These are phyloP conservation scores for Aplochiton taeniatus DNA, from an alignment of 2,797 vertebrate genomes.

Conservation along the genomic window DNA sequence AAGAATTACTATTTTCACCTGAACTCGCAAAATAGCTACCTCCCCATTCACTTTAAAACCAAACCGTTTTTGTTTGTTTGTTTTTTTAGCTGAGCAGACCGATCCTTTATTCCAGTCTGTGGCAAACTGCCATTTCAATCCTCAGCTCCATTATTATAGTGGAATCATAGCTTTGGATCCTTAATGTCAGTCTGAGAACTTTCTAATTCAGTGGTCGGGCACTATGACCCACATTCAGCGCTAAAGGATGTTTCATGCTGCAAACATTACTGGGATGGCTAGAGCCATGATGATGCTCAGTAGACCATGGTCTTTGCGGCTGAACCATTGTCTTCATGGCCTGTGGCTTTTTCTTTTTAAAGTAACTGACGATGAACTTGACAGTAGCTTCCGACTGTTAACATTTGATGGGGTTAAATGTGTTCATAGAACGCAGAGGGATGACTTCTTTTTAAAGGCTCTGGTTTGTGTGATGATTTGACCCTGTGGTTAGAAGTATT, in stretches of 20 bases:
- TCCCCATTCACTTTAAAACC: neutral
- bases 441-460: constrained; percentile 1
- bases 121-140: constrained; percentile 18
- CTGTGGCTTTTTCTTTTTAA: constrained; percentile 1
- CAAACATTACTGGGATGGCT: neutral
- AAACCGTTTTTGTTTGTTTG: neutral
- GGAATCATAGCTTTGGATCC: constrained; percentile 18
- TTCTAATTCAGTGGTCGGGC: constrained; percentile 16
- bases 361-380: constrained; percentile 22
- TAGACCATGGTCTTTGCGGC: constrained; percentile 13
- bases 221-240: constrained; percentile 9
- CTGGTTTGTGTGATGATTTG: neutral
- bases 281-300: neutral
- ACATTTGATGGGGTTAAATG: constrained; percentile 14
- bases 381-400: constrained; percentile 11
- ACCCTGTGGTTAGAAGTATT: constrained; percentile 7
- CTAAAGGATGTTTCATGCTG: neutral
- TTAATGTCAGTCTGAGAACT: constrained; percentile 27
- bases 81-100: constrained; percentile 14
- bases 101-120: neutral
- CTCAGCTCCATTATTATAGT: constrained; percentile 21
- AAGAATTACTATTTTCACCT: neutral
- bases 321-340: constrained; percentile 8
- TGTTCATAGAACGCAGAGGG: constrained; percentile 9
- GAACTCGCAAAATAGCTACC: neutral